phyloP scores from a whole-genome alignment of 1,140 invertebrate species.

The Antheraea mylitta region DNA sequence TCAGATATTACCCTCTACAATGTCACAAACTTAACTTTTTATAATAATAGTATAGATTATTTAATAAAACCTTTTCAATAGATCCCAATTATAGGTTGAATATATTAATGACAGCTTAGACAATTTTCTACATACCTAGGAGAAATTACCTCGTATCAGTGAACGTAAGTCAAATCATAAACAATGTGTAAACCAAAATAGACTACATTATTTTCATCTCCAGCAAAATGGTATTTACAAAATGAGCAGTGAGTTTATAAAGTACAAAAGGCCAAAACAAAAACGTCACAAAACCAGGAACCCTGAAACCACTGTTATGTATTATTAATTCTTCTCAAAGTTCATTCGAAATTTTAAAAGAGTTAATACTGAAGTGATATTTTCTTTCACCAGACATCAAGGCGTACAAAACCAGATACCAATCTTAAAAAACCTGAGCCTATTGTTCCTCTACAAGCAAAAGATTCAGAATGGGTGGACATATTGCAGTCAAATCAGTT shows the following conservation, averaged over 20 bases:
- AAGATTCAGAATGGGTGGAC: slow-evolving; percentile 69
- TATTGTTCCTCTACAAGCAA: slow-evolving; percentile 47
- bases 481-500: slow-evolving; percentile 31
- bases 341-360: no score
- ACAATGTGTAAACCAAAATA: neutral
- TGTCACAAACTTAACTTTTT: no score
- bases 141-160: neutral
- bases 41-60: no score
- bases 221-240: slow-evolving; percentile 35
- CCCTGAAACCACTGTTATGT: slow-evolving; percentile 36
- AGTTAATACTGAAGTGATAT: neutral
- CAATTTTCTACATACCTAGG: no score
- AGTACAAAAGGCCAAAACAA: slow-evolving; percentile 44
- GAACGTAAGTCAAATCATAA: no score
- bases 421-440: slow-evolving; percentile 28
- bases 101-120: no score
- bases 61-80: neutral
- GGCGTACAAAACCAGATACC: slow-evolving; percentile 20
- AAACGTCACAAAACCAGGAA: slow-evolving; percentile 36
- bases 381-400: slow-evolving; percentile 34
- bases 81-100: no score
- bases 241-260: slow-evolving; percentile 44
- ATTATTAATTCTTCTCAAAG: neutral
- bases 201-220: slow-evolving; percentile 8
- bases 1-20: no score